phyloP scores from a whole-genome alignment of 2,113 vertebrate genomes.

The Carassius carassius region DNA sequence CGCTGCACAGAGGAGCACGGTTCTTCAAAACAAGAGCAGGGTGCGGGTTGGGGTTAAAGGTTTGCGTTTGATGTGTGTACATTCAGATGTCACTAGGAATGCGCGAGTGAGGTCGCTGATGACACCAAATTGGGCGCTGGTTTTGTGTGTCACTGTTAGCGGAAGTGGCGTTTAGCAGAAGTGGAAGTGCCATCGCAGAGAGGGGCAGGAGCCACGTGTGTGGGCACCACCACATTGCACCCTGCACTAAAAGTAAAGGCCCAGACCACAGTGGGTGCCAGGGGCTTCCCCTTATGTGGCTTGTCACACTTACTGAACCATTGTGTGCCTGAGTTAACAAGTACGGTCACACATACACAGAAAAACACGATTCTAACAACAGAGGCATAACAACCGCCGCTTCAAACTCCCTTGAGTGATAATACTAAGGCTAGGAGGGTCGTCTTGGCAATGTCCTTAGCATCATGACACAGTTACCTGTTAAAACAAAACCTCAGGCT shows the following conservation, averaged over 20 bases:
- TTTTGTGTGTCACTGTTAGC: slow-evolving; percentile 6
- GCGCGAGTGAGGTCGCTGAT: slow-evolving; percentile 28
- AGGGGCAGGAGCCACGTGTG: background rate
- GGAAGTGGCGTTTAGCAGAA: slow-evolving; percentile 38
- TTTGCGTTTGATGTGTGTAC: slow-evolving; percentile 31
- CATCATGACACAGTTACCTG: background rate
- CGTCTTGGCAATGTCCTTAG: slow-evolving; percentile 4
- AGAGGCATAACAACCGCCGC: background rate
- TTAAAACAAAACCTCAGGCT: slow-evolving; percentile 19
- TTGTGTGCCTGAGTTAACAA: background rate
- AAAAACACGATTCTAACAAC: slow-evolving; percentile 3
- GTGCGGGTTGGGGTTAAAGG: slow-evolving; percentile 21
- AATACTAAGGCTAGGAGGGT: background rate
- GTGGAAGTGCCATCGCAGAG: slow-evolving; percentile 15
- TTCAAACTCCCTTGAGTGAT: slow-evolving; percentile 8
- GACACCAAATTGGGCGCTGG: slow-evolving; percentile 12
- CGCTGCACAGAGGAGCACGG: background rate
- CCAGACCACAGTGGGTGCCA: slow-evolving; percentile 5
- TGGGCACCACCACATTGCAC: background rate
- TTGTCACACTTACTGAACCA: background rate
- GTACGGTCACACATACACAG: background rate
- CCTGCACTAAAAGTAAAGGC: background rate
- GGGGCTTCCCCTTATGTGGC: slow-evolving; percentile 33
- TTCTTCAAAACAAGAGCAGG: slow-evolving; percentile 21
- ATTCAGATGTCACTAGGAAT: background rate